Evolutionary conservation across 2,888 invertebrate species (phyloP).

Genomic region (Erebia epiphron): DNA sequence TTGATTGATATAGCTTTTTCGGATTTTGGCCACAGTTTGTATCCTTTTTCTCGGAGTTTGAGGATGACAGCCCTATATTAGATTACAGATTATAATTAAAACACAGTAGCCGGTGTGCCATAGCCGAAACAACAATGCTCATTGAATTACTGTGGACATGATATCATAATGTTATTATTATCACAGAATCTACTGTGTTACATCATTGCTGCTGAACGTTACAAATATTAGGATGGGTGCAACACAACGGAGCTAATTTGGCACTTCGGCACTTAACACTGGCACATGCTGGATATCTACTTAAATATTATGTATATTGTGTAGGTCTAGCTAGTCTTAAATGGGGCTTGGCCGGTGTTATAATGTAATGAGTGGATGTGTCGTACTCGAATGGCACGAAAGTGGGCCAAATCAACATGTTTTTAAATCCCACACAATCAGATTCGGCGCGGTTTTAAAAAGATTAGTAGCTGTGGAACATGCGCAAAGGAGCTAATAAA

Average conservation of each 20-base stretch:
- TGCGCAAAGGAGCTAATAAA: too few relatives aligned
- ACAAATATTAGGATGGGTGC: conserved; percentile 22
- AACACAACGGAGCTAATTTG: background rate
- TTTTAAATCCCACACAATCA: background rate
- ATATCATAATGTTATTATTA: conserved; percentile 43
- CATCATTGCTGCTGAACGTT: conserved; percentile 29
- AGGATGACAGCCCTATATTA: background rate
- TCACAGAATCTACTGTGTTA: conserved; percentile 36
- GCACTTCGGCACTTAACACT: background rate
- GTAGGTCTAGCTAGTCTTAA: conserved; percentile 13
- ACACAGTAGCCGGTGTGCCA: conserved; percentile 27
- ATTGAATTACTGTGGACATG: conserved; percentile 40
- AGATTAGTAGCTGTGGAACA: too few relatives aligned
- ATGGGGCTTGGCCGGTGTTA: background rate
- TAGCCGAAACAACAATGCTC: conserved; percentile 39
- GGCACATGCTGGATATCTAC: background rate
- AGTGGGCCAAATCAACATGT: background rate
- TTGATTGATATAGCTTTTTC: too few relatives aligned
- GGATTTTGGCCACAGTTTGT: too few relatives aligned
- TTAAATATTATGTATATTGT: background rate
- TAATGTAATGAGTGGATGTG: background rate
- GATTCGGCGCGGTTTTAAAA: too few relatives aligned
- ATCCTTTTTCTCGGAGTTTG: background rate
- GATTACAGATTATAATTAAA: conserved; percentile 4
- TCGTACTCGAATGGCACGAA: background rate